Base-by-base conservation (phyloP, 2,797 vertebrate genomes). In the Melopsittacus undulatus region DNA sequence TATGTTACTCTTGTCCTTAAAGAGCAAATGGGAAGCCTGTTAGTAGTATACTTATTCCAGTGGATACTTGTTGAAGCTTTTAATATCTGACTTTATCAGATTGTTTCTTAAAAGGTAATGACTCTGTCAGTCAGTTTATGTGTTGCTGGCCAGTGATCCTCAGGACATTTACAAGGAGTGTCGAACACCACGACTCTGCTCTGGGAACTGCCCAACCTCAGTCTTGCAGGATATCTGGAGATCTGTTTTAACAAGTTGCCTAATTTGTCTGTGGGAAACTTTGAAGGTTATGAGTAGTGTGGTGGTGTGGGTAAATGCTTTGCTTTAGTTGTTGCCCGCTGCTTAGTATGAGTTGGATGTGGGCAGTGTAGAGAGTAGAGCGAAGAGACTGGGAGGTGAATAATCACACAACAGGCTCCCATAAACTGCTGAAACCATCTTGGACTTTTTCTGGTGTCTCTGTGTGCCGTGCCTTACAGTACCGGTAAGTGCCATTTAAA, bases 1-100 rank as follows among this genome's bases (percentile, higher is more conserved):
- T 94, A 86, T 88, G 91, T 92, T 90, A 90, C 67, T 88, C 21
- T 66, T 78, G 64, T n/a, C 88, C 80, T 78, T 69, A 52, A 15
- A 61, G 87, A 85, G 20, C 69, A 57, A 95, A 10, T 1, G 4
- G 48, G 78, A 56, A 76, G 78, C 48, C 73, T 83, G 52, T 22
- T 80, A 90, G 72, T 34, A 40, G 78, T 27, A 7, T 0, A 0
- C 57, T 87, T 19, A 4, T 34, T 79, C 79, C 57, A 42, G 90
- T 1, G 0, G 61, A 19, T 32, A 7, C 48, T 85, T 3, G 1
- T 1, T 43, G 77, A 42, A 79, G 61, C 77, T 69, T 69, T 74
- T 80, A 19, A 7, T 48, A 27, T 57, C 46, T 78, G 57, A 4
- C 73, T 94, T 62, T 30, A 73, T 68, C 87, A 75, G 85, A 29